Conservation (phyloP, 2,888 invertebrate species). For the Drosophila fulvimacula region DNA sequence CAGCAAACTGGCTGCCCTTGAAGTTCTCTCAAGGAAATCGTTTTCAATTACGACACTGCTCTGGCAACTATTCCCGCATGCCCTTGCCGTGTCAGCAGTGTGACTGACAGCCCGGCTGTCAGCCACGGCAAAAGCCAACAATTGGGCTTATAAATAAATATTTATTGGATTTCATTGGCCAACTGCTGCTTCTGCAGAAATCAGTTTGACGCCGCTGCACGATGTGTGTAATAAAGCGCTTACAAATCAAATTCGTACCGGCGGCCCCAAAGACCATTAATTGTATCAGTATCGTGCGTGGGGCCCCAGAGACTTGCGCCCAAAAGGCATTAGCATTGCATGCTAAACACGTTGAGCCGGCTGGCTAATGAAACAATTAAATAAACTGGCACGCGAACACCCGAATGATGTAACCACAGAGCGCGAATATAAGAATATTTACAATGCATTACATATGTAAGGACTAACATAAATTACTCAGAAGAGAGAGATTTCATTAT, state of each 20-base stretch:
- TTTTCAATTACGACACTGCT: constrained; percentile 71
- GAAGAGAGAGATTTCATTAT: not conserved
- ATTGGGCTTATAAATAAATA: constrained; percentile 70
- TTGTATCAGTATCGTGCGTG: constrained; percentile 62
- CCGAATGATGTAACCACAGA: constrained; percentile 51
- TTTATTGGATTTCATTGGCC: constrained; percentile 72
- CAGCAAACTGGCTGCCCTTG: constrained; percentile 55
- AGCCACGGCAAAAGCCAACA: constrained; percentile 12
- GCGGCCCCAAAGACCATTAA: constrained; percentile 61
- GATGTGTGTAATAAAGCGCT: constrained; percentile 47
- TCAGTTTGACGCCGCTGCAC: constrained; percentile 43
- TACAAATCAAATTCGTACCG: constrained; percentile 64
- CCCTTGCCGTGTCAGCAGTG: constrained; percentile 62
- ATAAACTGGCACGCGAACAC: constrained; percentile 68
- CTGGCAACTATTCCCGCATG: constrained; percentile 62
- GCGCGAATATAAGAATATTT: not conserved
- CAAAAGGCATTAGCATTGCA: constrained; percentile 44
- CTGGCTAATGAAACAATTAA: constrained; percentile 74
- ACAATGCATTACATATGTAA: not conserved
- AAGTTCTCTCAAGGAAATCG: constrained; percentile 68
- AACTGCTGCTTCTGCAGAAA: constrained; percentile 51
- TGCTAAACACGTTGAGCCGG: constrained; percentile 60
- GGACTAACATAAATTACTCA: not conserved
- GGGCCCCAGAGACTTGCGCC: constrained; percentile 23
- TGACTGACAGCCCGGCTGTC: constrained; percentile 46